Conservation (phyloP, 2,113 vertebrate species). For the Chaetodon trifascialis region DNA sequence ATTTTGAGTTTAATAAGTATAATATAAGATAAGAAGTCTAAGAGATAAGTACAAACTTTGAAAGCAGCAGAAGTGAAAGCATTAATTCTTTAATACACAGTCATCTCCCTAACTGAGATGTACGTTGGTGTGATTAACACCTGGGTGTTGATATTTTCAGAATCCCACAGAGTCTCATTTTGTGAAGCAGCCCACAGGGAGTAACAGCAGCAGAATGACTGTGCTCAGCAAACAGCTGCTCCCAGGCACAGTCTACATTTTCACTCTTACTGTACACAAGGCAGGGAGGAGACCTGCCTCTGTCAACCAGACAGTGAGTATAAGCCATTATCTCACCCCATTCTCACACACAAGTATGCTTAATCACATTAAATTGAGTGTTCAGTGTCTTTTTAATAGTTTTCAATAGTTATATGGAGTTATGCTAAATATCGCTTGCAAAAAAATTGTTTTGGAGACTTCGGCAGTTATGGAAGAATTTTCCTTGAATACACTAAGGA, state of each 20-base stretch:
- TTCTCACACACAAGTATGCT: not conserved
- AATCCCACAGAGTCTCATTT: constrained; percentile 49
- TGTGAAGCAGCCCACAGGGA: constrained; percentile 12
- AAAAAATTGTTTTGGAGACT: not conserved
- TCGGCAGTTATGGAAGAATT: not conserved
- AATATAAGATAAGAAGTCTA: not conserved
- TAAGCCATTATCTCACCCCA: not conserved
- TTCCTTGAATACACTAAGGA: not conserved
- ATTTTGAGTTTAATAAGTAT: not conserved
- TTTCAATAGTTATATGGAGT: not conserved
- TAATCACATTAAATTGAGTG: not conserved
- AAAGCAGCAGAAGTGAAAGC: not conserved
- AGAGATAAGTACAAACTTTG: not conserved
- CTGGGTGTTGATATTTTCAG: constrained; percentile 58
- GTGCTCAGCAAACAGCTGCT: constrained; percentile 64
- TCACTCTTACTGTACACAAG: constrained; percentile 82
- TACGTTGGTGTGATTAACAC: not conserved
- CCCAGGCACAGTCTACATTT: constrained; percentile 63
- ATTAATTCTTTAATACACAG: not conserved
- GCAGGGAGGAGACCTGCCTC: constrained; percentile 68
- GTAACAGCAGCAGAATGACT: constrained; percentile 58
- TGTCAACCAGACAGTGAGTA: constrained; percentile 80
- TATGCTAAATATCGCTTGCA: accelerated
- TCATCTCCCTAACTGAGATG: not conserved
- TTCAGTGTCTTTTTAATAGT: too few species aligned